Evolutionary conservation across 2,888 invertebrate genomes (phyloP), one percentile per base, ranked within the genome.

Genomic region (Mesochorus sp.): DNA sequence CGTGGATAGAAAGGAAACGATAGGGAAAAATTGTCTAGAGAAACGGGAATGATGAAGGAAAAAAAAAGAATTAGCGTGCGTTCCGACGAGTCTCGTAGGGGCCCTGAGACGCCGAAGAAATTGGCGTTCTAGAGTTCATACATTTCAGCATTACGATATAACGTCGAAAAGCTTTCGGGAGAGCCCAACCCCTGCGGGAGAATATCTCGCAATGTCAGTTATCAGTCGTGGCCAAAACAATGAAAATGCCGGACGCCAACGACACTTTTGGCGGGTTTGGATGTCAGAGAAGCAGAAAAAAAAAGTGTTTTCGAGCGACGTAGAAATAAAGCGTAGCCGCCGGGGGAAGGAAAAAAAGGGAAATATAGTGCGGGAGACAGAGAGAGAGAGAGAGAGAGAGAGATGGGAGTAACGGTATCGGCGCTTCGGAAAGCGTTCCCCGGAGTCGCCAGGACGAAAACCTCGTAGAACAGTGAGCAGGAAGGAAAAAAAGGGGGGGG

Each of bases 161-260:
- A n/a, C n/a, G n/a, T n/a, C n/a, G n/a, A n/a, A 17, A 47, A 47
- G 19, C 19, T 14, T 57, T 21, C 37, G 6, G 8, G 37, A n/a
- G 17, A n/a, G 26, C 77, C 79, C 75, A 73, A 70, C 75, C 74
- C 79, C 75, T 53, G n/a, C 37, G 44, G 14, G 6, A 17, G n/a
- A 14, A 19, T n/a, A n/a, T 34, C 6, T 42, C 8, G 55, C 73
- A 61, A 76, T 79, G 79, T 79, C 76, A 76, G 76, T 37, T 6
- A 70, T 75, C 62, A 67, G 44, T 73, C 76, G 66, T 34, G 44
- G 74, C 70, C 79, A 81, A 81, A 81, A 81, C 81, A 81, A 81
- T 75, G 68, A 2, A 68, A 68, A 71, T 61, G 61, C 62, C 62
- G 51, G 61, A 53, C 61, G 68, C 67, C 53, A 66, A 39, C 67